Evolutionary conservation across 2,797 vertebrate genomes (phyloP).

Genomic region (Phrynocephalus vlangalii): DNA sequence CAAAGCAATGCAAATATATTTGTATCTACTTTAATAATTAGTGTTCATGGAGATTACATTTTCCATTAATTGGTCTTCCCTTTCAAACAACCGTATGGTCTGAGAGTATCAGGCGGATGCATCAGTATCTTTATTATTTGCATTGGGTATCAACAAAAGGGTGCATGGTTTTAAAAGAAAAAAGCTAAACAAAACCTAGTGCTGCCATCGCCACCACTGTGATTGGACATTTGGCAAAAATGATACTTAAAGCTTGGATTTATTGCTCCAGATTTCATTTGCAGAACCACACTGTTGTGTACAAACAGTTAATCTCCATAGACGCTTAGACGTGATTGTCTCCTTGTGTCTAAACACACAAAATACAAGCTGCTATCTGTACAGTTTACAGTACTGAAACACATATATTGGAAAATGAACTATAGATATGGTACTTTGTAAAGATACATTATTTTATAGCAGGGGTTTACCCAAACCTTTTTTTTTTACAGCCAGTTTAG

Average conservation of each 20-base stretch:
- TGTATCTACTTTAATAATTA: constrained; percentile 74
- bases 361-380: constrained; percentile 90
- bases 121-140: constrained; percentile 63
- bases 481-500: constrained; percentile 85
- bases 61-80: constrained; percentile 61
- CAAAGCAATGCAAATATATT: constrained; percentile 76
- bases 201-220: constrained; percentile 66
- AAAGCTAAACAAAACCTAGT: constrained; percentile 32
- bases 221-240: constrained; percentile 80
- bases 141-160: constrained; percentile 74
- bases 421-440: constrained; percentile 97
- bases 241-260: constrained; percentile 84
- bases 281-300: constrained; percentile 80
- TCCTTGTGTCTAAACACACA: constrained; percentile 87
- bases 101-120: constrained; percentile 66
- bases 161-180: constrained; percentile 63
- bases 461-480: constrained; percentile 85
- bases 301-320: constrained; percentile 83
- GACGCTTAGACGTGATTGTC: constrained; percentile 94
- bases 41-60: constrained; percentile 71
- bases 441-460: constrained; percentile 99
- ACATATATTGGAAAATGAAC: constrained; percentile 97
- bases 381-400: constrained; percentile 97
- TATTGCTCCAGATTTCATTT: constrained; percentile 85
- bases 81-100: constrained; percentile 63